Evolutionary conservation across 1,140 invertebrate species (phyloP).

Genomic region (Latrodectus geometricus): DNA sequence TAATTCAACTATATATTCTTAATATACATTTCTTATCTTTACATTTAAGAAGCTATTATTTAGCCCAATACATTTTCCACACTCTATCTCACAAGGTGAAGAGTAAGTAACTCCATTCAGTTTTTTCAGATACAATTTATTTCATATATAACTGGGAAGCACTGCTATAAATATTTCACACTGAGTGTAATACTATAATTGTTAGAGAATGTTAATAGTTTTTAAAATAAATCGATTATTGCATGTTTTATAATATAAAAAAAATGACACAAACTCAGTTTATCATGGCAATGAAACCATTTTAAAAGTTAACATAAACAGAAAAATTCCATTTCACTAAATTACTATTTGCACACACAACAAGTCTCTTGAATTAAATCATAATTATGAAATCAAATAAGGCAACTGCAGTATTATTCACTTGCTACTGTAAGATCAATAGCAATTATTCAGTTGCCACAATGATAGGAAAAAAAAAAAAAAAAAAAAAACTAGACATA

Average conservation of each 20-base stretch:
- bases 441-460: slow-evolving; percentile 5
- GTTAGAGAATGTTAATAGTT: background rate
- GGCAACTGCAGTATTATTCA: slow-evolving; percentile 13
- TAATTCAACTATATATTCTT: background rate
- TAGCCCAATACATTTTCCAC: background rate
- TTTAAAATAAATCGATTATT: background rate
- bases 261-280: background rate
- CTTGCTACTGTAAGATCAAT: background rate
- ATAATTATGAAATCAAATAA: slow-evolving; percentile 33
- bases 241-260: background rate
- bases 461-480: too few species aligned
- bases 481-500: too few species aligned
- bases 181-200: background rate
- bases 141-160: slow-evolving; percentile 14
- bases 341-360: slow-evolving; percentile 33
- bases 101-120: background rate
- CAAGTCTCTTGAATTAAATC: slow-evolving; percentile 28
- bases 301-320: background rate
- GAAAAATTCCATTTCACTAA: background rate
- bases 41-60: background rate
- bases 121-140: slow-evolving; percentile 2
- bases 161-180: slow-evolving; percentile 18
- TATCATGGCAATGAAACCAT: background rate
- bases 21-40: background rate
- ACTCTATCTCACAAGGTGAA: background rate